These are phyloP conservation scores for Dicerorhinus sumatrensis DNA, from an alignment of 2,113 vertebrate species.

Conservation along the genomic window DNA sequence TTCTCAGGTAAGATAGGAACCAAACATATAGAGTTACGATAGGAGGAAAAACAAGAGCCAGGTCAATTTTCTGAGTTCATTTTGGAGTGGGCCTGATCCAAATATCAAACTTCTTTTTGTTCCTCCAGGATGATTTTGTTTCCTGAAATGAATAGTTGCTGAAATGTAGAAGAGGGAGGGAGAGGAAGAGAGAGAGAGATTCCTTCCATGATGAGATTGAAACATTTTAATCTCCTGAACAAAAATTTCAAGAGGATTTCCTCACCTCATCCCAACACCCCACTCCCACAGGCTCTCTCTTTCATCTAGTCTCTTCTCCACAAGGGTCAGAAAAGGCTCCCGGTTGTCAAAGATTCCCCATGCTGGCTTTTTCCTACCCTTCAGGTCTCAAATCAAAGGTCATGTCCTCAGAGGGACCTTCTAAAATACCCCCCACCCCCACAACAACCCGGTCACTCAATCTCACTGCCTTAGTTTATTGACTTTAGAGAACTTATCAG, in stretches of 20 bases:
- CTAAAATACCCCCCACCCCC: not conserved
- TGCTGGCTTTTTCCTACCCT: not conserved
- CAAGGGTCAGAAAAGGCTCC: not conserved
- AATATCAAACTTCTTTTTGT: not conserved
- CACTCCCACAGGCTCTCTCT: not conserved
- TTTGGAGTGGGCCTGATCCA: not conserved
- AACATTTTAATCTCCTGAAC: not conserved
- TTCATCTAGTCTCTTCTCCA: not conserved
- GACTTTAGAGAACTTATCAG: not conserved
- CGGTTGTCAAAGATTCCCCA: not conserved
- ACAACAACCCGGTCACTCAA: too few relatives aligned
- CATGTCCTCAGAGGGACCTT: not conserved
- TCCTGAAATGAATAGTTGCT: conserved; percentile 44
- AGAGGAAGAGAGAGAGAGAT: not conserved
- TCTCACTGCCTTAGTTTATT: not conserved
- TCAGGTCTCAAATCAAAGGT: not conserved
- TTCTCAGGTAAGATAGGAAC: not conserved
- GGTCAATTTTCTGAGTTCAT: not conserved
- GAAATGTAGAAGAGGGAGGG: not conserved
- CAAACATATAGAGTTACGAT: not conserved
- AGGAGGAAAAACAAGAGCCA: not conserved
- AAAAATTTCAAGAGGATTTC: not conserved
- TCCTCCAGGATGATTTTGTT: not conserved
- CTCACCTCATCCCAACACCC: not conserved
- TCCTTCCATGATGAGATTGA: not conserved